Percentiles rank a stretch among this genome's conserved stretches.
phyloP scores from a whole-genome alignment of 2,797 vertebrate genomes.

The Periophthalmus magnuspinnatus region DNA sequence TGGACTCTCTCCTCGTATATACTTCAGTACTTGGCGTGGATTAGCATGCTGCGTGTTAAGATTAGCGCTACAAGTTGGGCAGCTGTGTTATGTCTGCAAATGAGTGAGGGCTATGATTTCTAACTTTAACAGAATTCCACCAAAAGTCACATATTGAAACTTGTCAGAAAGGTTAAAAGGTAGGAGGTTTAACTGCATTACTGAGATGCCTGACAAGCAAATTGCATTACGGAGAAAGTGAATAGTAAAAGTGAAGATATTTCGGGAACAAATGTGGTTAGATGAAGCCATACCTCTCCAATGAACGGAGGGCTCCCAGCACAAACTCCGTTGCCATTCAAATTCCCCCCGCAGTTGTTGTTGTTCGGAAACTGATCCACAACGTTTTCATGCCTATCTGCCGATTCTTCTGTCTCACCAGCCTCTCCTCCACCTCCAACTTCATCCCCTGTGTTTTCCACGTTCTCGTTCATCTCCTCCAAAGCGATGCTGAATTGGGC shows the following conservation, averaged over 20 bases:
- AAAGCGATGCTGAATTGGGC: constrained; percentile 97
- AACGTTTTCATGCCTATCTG: constrained; percentile 66
- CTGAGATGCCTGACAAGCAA: constrained; percentile 23
- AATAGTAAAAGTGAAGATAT: constrained; percentile 7
- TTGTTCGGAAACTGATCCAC: constrained; percentile 66
- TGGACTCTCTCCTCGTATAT: constrained; percentile 16
- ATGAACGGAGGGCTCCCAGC: constrained; percentile 59
- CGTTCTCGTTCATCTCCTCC: constrained; percentile 95
- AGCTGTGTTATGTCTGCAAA: constrained; percentile 21
- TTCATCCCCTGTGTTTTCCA: constrained; percentile 80
- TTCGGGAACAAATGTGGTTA: constrained; percentile 10
- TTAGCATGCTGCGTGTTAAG: constrained; percentile 34
- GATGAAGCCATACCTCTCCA: constrained; percentile 77
- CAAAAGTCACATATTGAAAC: neutral
- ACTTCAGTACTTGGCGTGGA: constrained; percentile 24
- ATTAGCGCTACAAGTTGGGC: constrained; percentile 27
- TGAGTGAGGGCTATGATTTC: constrained; percentile 3
- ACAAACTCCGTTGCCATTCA: constrained; percentile 63
- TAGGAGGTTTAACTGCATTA: constrained; percentile 62
- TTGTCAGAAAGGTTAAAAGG: constrained; percentile 2
- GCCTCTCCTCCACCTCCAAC: constrained; percentile 60
- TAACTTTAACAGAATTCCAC: neutral
- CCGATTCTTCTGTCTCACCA: constrained; percentile 57
- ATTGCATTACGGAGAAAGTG: constrained; percentile 16
- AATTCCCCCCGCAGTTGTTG: constrained; percentile 54